Conservation (phyloP, 2,797 vertebrate species). For the Pogonophryne albipinna region DNA sequence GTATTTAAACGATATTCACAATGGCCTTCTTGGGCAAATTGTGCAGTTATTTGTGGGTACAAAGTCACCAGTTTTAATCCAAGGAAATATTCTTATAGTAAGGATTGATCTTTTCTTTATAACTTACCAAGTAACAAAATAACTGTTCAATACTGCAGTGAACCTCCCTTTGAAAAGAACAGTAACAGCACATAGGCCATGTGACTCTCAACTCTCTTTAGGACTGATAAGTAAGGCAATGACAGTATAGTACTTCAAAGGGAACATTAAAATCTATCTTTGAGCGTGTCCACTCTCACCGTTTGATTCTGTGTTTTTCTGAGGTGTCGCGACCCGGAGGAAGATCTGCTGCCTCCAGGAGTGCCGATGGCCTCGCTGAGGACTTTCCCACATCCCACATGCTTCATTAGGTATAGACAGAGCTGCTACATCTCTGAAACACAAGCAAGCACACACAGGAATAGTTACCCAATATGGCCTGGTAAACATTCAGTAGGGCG, state of each 20-base stretch:
- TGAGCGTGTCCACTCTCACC: constrained; percentile 57
- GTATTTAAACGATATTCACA: neutral
- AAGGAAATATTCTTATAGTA: neutral
- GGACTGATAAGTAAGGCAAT: neutral
- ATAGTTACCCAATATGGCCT: constrained; percentile 3
- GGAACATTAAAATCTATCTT: neutral
- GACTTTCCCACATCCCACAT: constrained; percentile 80
- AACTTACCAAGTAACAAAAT: neutral
- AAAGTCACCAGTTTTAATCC: neutral
- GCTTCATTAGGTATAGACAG: constrained; percentile 79
- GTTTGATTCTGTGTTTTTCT: constrained; percentile 90
- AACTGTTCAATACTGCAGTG: neutral
- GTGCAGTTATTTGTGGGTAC: neutral
- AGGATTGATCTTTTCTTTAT: neutral
- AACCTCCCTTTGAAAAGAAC: neutral
- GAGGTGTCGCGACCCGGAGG: constrained; percentile 95
- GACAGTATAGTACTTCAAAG: neutral
- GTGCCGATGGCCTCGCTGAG: constrained; percentile 89
- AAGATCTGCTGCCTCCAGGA: constrained; percentile 99
- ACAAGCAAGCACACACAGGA: constrained; percentile 32
- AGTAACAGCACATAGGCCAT: neutral
- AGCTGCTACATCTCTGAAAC: constrained; percentile 89
- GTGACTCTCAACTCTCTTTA: neutral
- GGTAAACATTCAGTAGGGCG: neutral
- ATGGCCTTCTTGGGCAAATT: neutral